phyloP scores from a whole-genome alignment of 2,888 invertebrate genomes.

The Camptogramma bilineatum region DNA sequence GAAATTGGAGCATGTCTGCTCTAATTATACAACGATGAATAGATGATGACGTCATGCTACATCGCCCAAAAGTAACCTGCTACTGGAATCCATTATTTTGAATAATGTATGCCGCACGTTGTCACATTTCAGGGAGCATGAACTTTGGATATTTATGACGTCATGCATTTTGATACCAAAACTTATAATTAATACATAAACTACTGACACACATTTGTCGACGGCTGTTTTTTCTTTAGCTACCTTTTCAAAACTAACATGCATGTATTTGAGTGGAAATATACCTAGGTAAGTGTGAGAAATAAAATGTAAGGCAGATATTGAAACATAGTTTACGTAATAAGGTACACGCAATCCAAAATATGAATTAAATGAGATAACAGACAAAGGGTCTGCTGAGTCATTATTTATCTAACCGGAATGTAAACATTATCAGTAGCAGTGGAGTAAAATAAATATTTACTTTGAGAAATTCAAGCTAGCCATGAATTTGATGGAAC shows the following conservation, averaged over 20 bases:
- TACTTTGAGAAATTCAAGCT: neutral
- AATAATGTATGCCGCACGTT: conserved; percentile 18
- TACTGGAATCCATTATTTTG: conserved; percentile 23
- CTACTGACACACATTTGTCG: neutral
- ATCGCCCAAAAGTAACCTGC: neutral
- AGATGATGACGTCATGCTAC: conserved; percentile 11
- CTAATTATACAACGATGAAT: conserved; percentile 24
- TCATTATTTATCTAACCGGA: too few species aligned
- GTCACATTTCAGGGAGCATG: conserved; percentile 1
- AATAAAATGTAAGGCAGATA: too few species aligned
- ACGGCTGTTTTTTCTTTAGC: neutral
- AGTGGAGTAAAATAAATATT: too few species aligned
- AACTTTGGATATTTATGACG: conserved; percentile 10
- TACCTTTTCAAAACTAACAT: neutral
- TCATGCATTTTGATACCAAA: conserved; percentile 1
- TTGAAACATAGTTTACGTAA: too few species aligned
- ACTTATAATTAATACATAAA: neutral
- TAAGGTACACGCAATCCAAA: too few species aligned
- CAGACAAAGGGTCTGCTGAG: too few species aligned
- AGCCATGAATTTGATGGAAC: neutral
- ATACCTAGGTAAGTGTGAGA: too few species aligned
- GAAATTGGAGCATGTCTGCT: conserved; percentile 12
- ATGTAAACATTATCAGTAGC: too few species aligned
- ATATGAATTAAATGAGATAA: too few species aligned
- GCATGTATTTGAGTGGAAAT: too few species aligned